Evolutionary conservation across 64 coral and sea anemone genomes (phyloP), one percentile per base, ranked within the genome.

Genomic region (Montipora efflorescens): DNA sequence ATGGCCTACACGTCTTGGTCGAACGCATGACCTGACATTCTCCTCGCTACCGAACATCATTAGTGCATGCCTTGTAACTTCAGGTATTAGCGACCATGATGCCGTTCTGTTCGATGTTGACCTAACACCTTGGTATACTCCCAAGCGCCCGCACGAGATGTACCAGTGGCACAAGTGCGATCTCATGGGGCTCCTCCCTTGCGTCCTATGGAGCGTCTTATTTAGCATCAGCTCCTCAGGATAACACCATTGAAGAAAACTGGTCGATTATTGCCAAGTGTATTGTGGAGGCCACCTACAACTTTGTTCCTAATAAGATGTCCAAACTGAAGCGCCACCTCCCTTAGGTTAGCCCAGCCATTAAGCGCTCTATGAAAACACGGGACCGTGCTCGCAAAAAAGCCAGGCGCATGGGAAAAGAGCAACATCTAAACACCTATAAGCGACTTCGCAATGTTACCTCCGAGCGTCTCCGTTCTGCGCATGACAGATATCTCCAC

Each of bases 301-400:
- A 82, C 5, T 19, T 62, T 19, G 7, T 64, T 62, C 81, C 81
- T 13, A 14, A 21, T 22, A 64, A 62, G 23, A 83, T 83, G 52
- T 10, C 81, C 10, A 83, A 64, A 50, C 9, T 1, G 19, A 83
- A 46, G 44, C 81, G 21, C 64, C 81, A 83, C n/a, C 81, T 83
- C 4, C 55, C 81, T 1, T 62, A 57, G 55, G 23, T 62, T 46
- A 19, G 79, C 49, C 48, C 79, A 64, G 49, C 49, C 49, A 82
- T 82, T 43, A 82, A 82, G 12, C 18, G 79, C 18, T 80, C n/a
- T 15, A 53, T 80, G 78, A 82, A 82, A 1, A 82, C 2, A 51
- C 19, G 48, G 5, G 48, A 82, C 59, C 50, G 7, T 8, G 5
- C 14, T 14, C 15, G 8, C 47, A 82, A 82, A 13, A 82, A 20